Evolutionary conservation across 2,888 invertebrate species (phyloP).

Genomic region (Arctia plantaginis): DNA sequence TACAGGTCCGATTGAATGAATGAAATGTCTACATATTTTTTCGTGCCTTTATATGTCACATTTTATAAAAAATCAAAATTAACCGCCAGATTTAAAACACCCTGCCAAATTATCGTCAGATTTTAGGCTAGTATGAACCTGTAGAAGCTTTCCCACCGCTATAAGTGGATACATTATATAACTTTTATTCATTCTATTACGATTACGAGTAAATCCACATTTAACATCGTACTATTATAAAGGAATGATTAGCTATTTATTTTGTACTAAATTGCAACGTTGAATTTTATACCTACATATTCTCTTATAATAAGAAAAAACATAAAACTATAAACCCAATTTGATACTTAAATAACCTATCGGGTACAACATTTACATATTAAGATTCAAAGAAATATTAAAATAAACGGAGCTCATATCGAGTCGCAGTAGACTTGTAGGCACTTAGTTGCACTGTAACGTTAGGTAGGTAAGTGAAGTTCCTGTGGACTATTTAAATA

Average conservation of each 20-base stretch:
- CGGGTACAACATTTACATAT: neutral
- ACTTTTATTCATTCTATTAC: too few relatives aligned
- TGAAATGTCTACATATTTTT: too few relatives aligned
- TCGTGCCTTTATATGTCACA: too few relatives aligned
- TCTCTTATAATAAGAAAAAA: neutral
- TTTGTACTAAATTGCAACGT: neutral
- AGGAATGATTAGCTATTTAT: neutral
- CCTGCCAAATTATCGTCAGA: too few relatives aligned
- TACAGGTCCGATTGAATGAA: too few relatives aligned
- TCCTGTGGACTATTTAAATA: conserved; percentile 28
- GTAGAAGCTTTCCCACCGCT: too few relatives aligned
- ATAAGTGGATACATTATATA: too few relatives aligned
- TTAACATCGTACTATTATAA: neutral
- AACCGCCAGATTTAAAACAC: too few relatives aligned
- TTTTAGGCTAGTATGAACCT: too few relatives aligned
- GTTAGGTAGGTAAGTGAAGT: conserved; percentile 11
- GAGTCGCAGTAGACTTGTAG: conserved; percentile 1
- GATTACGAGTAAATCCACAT: too few relatives aligned
- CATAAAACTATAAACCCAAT: neutral
- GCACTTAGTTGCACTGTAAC: conserved; percentile 14
- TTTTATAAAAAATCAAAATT: too few relatives aligned
- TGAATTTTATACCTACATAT: neutral
- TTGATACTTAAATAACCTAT: neutral
- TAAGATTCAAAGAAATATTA: conserved; percentile 17
- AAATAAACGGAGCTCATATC: neutral